These are phyloP conservation scores for Danio aesculapii DNA, from an alignment of 2,797 vertebrate genomes.

Conservation along the genomic window DNA sequence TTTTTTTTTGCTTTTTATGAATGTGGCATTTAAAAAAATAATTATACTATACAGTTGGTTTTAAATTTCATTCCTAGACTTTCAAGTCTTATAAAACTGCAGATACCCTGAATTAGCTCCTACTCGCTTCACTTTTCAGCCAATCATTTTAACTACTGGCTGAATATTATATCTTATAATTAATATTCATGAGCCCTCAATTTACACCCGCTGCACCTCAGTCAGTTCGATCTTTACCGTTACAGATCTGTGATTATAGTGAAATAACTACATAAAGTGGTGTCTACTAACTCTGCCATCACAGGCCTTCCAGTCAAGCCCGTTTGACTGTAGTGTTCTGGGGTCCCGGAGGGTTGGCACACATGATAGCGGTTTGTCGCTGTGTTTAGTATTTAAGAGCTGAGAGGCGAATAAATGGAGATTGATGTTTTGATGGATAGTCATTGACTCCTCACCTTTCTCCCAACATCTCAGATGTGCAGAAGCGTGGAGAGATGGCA, in stretches of 20 bases:
- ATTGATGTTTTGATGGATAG: constrained; percentile 82
- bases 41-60: too few relatives aligned
- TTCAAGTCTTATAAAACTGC: too few relatives aligned
- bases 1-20: too few relatives aligned
- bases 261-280: neutral
- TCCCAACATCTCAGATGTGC: constrained; percentile 65
- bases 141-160: neutral
- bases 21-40: too few relatives aligned
- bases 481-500: constrained; percentile 71
- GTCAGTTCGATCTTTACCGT: neutral
- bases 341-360: constrained; percentile 47
- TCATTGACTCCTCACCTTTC: constrained; percentile 79
- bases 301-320: constrained; percentile 42
- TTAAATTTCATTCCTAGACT: too few relatives aligned
- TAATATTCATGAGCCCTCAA: neutral
- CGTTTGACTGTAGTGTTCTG: constrained; percentile 55
- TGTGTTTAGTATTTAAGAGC: constrained; percentile 75
- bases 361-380: constrained; percentile 63
- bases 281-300: constrained; percentile 31
- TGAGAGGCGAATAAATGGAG: constrained; percentile 76
- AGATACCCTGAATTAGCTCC: neutral
- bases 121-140: neutral
- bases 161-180: neutral
- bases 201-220: neutral
- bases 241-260: neutral